Conservation (phyloP, 2,888 invertebrate species). For the Zygothrica quintamaculata region DNA sequence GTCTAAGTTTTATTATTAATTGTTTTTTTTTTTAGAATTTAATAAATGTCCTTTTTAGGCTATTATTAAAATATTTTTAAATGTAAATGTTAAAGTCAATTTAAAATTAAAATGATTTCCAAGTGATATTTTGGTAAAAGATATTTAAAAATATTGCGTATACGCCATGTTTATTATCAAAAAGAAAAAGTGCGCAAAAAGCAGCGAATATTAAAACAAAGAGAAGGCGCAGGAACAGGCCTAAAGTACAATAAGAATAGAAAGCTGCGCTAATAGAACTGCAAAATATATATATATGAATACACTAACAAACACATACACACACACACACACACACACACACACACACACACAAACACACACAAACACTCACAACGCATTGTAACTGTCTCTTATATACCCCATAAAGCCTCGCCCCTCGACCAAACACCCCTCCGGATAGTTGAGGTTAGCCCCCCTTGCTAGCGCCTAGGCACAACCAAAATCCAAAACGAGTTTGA, state of each 20-base stretch:
- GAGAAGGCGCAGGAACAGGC: neutral
- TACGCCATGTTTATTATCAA: constrained; percentile 35
- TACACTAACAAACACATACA: constrained; percentile 1
- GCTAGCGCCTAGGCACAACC: constrained; percentile 8
- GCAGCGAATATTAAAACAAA: no score
- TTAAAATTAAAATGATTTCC: no score
- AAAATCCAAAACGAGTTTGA: constrained; percentile 57
- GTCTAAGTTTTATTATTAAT: no score
- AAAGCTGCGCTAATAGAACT: constrained; percentile 15
- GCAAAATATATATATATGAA: neutral
- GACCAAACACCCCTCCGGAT: constrained; percentile 13
- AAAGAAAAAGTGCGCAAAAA: neutral
- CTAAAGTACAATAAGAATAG: constrained; percentile 6
- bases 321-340: constrained; percentile 22
- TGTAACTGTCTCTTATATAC: constrained; percentile 21
- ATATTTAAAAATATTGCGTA: constrained; percentile 27
- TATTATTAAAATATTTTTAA: neutral
- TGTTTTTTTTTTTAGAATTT: no score
- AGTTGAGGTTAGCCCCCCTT: constrained; percentile 2
- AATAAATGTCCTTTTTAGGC: no score
- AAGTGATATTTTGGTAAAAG: no score
- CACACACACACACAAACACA: no score
- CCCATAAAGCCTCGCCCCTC: no score
- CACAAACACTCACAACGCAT: constrained; percentile 19
- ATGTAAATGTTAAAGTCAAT: neutral